Evolutionary conservation across 2,888 invertebrate genomes (phyloP).

Genomic region (Bellardia bayeri): DNA sequence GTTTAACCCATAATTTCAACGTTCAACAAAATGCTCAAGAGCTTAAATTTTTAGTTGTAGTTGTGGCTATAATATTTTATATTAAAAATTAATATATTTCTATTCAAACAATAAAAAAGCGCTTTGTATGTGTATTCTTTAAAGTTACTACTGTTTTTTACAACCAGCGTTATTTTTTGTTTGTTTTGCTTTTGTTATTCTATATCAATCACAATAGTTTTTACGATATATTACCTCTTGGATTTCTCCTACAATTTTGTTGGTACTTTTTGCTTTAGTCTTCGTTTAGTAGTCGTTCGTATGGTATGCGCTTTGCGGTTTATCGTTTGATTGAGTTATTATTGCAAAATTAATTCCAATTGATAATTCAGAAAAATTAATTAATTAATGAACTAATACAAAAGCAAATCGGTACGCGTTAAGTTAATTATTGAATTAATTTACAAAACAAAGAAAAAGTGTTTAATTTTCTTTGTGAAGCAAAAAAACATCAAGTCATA

Average conservation of each 20-base stretch:
- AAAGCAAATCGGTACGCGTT: slow-evolving; percentile 51
- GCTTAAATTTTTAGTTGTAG: no score
- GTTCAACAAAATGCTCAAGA: no score
- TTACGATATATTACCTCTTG: slow-evolving; percentile 21
- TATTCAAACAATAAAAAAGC: not conserved
- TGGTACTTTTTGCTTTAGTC: slow-evolving; percentile 52
- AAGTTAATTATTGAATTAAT: slow-evolving; percentile 4
- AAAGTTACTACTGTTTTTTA: not conserved
- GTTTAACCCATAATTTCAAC: no score
- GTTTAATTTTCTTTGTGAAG: slow-evolving; percentile 20
- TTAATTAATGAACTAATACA: slow-evolving; percentile 29
- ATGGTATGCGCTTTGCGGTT: slow-evolving; percentile 16
- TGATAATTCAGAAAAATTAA: slow-evolving; percentile 28
- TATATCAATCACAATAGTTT: slow-evolving; percentile 48
- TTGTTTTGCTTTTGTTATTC: slow-evolving; percentile 57
- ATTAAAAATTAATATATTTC: no score
- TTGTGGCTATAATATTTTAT: no score
- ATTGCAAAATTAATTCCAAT: slow-evolving; percentile 33
- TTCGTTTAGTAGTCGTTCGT: slow-evolving; percentile 65
- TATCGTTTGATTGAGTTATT: slow-evolving; percentile 19
- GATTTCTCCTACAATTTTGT: slow-evolving; percentile 42
- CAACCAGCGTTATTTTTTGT: slow-evolving; percentile 32
- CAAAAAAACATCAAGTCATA: slow-evolving; percentile 40
- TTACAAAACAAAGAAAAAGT: slow-evolving; percentile 6
- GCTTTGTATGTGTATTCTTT: not conserved